Evolutionary conservation across 2,797 vertebrate species (phyloP).

Genomic region (Falco biarmicus): DNA sequence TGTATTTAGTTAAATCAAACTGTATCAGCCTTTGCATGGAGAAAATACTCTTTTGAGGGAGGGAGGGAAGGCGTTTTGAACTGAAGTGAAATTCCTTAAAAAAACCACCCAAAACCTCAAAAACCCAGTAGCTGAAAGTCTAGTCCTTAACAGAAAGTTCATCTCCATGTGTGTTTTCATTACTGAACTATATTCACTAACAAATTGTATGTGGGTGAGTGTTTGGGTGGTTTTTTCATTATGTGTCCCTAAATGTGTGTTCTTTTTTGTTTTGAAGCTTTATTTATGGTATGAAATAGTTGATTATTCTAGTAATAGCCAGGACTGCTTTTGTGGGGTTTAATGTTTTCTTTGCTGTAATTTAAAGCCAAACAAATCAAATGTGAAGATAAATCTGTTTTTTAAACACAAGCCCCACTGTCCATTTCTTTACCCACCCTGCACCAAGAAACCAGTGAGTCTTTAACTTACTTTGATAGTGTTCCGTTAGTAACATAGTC

Average conservation of each 20-base stretch:
- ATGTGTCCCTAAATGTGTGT: background rate
- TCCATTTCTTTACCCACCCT: background rate
- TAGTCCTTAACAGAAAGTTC: background rate
- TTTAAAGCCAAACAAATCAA: background rate
- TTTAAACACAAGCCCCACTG: background rate
- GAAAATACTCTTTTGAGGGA: background rate
- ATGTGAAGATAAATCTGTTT: background rate
- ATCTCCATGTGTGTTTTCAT: background rate
- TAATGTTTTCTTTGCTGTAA: background rate
- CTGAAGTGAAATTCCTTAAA: background rate
- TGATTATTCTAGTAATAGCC: background rate
- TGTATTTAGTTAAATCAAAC: background rate
- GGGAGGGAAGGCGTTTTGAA: background rate
- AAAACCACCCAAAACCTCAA: rapidly evolving
- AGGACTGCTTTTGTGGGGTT: background rate
- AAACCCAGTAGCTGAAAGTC: background rate
- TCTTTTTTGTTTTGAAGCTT: background rate
- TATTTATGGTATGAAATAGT: background rate
- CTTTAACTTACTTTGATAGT: background rate
- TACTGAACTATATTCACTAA: background rate
- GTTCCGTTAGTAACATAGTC: background rate
- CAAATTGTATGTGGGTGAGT: background rate
- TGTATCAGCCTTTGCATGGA: background rate
- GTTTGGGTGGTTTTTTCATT: background rate
- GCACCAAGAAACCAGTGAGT: background rate